These are phyloP conservation scores for Hirtodrosophila alboralis DNA, from an alignment of 2,888 invertebrate species.

Conservation along the genomic window DNA sequence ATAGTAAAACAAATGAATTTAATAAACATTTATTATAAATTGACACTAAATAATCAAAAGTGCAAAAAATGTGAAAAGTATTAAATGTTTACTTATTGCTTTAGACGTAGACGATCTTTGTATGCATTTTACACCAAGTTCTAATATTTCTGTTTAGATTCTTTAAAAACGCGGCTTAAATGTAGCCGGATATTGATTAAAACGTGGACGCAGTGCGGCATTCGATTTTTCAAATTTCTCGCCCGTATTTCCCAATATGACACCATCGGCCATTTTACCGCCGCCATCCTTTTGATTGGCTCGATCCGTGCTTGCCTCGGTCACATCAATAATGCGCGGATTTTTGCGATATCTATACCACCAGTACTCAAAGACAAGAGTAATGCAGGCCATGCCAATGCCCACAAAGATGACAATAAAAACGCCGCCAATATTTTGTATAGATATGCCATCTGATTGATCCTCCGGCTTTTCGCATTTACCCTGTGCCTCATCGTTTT, in stretches of 20 bases:
- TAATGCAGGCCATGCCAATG: slow-evolving; percentile 95
- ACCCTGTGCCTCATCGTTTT: slow-evolving; percentile 90
- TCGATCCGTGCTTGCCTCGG: slow-evolving; percentile 84
- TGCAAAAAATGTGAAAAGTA: slow-evolving; percentile 45
- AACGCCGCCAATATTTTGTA: slow-evolving; percentile 98
- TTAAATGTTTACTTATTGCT: slow-evolving; percentile 23
- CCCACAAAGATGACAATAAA: slow-evolving; percentile 99
- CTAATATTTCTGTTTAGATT: slow-evolving; percentile 6
- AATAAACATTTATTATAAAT: slow-evolving; percentile 12
- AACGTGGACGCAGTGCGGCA: slow-evolving; percentile 81
- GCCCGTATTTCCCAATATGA: slow-evolving; percentile 80
- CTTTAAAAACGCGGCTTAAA: slow-evolving; percentile 82
- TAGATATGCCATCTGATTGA: slow-evolving; percentile 98
- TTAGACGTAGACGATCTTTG: slow-evolving; percentile 64
- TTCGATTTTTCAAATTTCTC: slow-evolving; percentile 81
- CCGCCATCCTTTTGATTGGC: slow-evolving; percentile 56
- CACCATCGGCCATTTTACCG: slow-evolving; percentile 77
- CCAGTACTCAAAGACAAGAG: slow-evolving; percentile 96
- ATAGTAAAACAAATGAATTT: slow-evolving; percentile 13
- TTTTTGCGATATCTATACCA: slow-evolving; percentile 92
- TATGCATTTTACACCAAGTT: slow-evolving; percentile 15
- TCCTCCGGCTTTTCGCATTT: slow-evolving; percentile 94
- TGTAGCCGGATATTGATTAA: slow-evolving; percentile 81
- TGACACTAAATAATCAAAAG: slow-evolving; percentile 42
- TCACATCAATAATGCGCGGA: slow-evolving; percentile 87